A percentile compares a stretch with the other conserved stretches of the same genome.
Evolutionary conservation across 2,113 vertebrate species (phyloP).

Genomic region (Henicopernis longicauda): DNA sequence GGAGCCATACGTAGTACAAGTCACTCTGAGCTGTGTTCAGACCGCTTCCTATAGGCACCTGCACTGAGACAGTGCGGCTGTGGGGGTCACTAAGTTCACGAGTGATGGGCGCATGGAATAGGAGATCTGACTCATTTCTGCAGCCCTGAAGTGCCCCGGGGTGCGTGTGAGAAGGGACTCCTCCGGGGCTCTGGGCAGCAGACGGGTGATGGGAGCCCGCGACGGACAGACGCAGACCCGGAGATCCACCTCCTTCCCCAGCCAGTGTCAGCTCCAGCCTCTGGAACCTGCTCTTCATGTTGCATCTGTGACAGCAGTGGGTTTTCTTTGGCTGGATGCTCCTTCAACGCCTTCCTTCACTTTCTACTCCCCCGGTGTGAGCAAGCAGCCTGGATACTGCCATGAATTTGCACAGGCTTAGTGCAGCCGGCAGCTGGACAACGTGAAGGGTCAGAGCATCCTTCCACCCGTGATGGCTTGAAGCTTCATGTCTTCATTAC

Average conservation of each 20-base stretch:
- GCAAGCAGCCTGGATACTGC: not conserved
- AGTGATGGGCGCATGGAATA: not conserved
- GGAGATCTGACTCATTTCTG: not conserved
- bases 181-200: not conserved
- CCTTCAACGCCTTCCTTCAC: not conserved
- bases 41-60: too few relatives aligned
- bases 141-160: not conserved
- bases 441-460: not conserved
- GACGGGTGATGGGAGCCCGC: accelerated
- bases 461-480: not conserved
- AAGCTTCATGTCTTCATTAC: not conserved
- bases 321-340: not conserved
- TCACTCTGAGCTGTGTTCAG: not conserved
- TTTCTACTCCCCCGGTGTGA: not conserved
- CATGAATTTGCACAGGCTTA: too few relatives aligned
- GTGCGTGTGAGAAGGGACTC: not conserved
- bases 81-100: not conserved
- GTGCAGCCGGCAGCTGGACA: not conserved
- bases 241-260: not conserved
- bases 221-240: too few relatives aligned
- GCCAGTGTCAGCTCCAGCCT: not conserved
- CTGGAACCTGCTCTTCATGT: not conserved
- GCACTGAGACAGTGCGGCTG: accelerated
- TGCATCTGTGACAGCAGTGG: not conserved
- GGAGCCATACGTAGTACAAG: accelerated